Evolutionary conservation across 1,140 invertebrate genomes (phyloP).

Genomic region (Magallana gigas): DNA sequence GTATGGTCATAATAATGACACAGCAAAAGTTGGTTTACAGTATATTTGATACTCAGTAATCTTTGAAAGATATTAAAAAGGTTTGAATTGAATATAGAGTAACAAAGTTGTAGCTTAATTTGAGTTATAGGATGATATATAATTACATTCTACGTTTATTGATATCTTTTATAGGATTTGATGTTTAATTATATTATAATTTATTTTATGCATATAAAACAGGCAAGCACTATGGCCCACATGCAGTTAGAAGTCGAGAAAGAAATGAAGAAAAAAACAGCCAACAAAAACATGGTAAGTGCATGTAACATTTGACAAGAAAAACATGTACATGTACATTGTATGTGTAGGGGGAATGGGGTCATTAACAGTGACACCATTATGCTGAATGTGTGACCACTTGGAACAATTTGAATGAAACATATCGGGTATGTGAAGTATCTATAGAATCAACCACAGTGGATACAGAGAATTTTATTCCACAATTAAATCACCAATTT

Average conservation of each 20-base stretch:
- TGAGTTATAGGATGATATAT: too few species aligned
- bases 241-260: conserved; percentile 96
- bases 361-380: too few species aligned
- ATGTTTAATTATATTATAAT: background rate
- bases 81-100: background rate
- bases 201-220: conserved; percentile 44
- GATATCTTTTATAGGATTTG: background rate
- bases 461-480: too few species aligned
- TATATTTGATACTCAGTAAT: background rate
- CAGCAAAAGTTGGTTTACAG: background rate
- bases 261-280: conserved; percentile 88
- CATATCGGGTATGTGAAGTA: too few species aligned
- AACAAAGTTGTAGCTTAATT: background rate
- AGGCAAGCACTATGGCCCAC: conserved; percentile 89
- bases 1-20: too few species aligned
- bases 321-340: too few species aligned
- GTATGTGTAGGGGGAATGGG: too few species aligned
- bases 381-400: too few species aligned
- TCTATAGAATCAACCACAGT: too few species aligned
- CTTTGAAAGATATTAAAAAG: background rate
- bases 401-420: too few species aligned
- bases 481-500: conserved; percentile 37
- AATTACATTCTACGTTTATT: too few species aligned
- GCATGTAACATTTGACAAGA: background rate
- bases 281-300: conserved; percentile 78